Evolutionary conservation across 1,140 invertebrate genomes (phyloP), one percentile per base, ranked within the genome.

Genomic region (Lanistes nyassanus): DNA sequence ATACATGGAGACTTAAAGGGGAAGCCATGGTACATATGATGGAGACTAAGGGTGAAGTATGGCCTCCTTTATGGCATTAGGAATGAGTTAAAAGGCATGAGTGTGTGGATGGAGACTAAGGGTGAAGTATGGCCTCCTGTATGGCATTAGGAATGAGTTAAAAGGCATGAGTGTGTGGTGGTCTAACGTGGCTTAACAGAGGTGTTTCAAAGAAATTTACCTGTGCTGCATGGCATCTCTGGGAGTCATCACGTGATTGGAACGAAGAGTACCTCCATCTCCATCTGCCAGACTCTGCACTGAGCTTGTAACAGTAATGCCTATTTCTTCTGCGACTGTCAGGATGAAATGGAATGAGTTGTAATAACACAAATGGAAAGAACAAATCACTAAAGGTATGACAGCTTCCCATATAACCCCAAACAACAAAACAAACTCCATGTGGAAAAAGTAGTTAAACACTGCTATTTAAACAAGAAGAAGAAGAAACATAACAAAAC

Each of bases 281-380:
- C 70, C 77, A 31, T 62, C 34, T 29, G 69, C 77, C 64, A 78
- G 16, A 60, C 77, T 78, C 47, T 78, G 77, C 3, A 67, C 23
- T 7, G 77, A 78, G 68, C 67, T 75, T 23, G 29, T 65, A 47
- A 75, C 55, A 36, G 67, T 66, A 39, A 74, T 39, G 21, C 72
- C 72, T 11, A 74, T 53, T 16, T 74, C 72, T 47, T 74, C 72
- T 39, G 42, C 72, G 39, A 74, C 72, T 74, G 72, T 16, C 62
- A 74, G n/a, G 11, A 42, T 21, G 26, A 21, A 62, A 31, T 16
- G 13, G 1, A 42, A 72, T 29, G n/a, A 31, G 13, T 55, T n/a
- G 29, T 26, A 65, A 26, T 47, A 66, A 31, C 26, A 29, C 21
- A 39, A n/a, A 26, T 29, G 34, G 0, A 66, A 66, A 23, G 7